Evolutionary conservation across 2,113 vertebrate species (phyloP), one percentile per base, ranked within the genome.

Genomic region (Proterorhinus semilunaris): DNA sequence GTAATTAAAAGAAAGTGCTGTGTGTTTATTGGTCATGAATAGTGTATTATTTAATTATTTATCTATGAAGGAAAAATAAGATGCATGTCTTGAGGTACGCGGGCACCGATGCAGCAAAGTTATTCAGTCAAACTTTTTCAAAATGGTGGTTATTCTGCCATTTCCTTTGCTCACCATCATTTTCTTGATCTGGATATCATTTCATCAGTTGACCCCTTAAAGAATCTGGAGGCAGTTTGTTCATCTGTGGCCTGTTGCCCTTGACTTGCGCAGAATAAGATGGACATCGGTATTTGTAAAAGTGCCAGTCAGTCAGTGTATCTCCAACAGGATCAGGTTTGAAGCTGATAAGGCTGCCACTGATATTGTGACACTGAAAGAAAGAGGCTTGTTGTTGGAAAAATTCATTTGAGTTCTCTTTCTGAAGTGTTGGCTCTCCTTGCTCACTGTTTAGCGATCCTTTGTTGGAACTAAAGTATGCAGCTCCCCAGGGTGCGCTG

Each of bases 241-340:
- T 79, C 69, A 69, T 77, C 76, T 70, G 44, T 68, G 71, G 50
- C 62, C 78, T 73, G 81, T 84, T 85, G 82, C 75, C 82, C 85
- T 85, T 42, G 52, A n/a, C n/a, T n/a, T n/a, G n/a, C 7, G 46
- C 65, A 68, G 75, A 79, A 66, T 54, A 61, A 74, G 59, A 58
- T 80, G 62, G 69, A 48, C 51, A 72, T 36, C 4, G 27, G 27
- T 36, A 36, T 36, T 36, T 5, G 27, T n/a, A 36, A 36, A 36
- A 36, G 27, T 36, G 78, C 53, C 36, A 70, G 71, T 62, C 66
- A 48, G 65, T 64, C 50, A 78, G 65, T 55, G 59, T 13, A 44
- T 79, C 68, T 79, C 62, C 58, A 50, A 66, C 50, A 48, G 43
- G 62, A 21, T 36, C 36, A 63, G 50, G 73, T 49, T 36, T 49